These are phyloP conservation scores for Antheraea mylitta DNA, from an alignment of 1,140 invertebrate species.

Conservation along the genomic window DNA sequence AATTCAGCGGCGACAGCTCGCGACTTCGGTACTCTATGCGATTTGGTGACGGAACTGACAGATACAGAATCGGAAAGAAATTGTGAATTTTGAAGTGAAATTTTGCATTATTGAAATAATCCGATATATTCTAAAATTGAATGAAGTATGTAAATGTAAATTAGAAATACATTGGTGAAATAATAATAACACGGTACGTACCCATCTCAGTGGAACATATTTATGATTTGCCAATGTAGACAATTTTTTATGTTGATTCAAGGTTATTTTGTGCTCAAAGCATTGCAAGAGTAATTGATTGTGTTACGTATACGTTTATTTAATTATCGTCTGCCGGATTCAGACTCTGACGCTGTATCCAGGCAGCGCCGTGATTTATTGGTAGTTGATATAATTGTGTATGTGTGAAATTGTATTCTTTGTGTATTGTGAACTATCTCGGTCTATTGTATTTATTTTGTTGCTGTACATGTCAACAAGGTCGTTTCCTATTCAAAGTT, in stretches of 20 bases:
- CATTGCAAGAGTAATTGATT: slow-evolving; percentile 51
- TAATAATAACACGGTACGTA: slow-evolving; percentile 45
- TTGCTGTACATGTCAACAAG: slow-evolving; percentile 4
- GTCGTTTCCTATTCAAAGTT: slow-evolving; percentile 29
- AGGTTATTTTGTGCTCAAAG: slow-evolving; percentile 56
- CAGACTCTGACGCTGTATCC: slow-evolving; percentile 32
- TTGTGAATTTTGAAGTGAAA: slow-evolving; percentile 19
- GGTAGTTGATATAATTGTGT: slow-evolving; percentile 20
- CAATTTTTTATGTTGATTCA: slow-evolving; percentile 52
- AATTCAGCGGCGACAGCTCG: too few species aligned
- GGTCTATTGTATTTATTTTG: slow-evolving; percentile 45
- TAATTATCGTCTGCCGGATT: slow-evolving; percentile 56
- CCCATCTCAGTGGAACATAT: slow-evolving; percentile 16
- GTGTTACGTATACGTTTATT: slow-evolving; percentile 58
- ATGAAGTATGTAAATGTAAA: slow-evolving; percentile 16
- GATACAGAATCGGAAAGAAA: slow-evolving; percentile 36
- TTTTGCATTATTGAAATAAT: slow-evolving; percentile 13
- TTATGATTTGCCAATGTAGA: slow-evolving; percentile 30
- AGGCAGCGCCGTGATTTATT: slow-evolving; percentile 28
- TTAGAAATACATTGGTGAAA: slow-evolving; percentile 34
- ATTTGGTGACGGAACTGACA: slow-evolving; percentile 22
- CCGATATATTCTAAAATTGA: slow-evolving; percentile 13
- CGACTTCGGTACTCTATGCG: background rate
- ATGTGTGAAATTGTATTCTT: slow-evolving; percentile 11
- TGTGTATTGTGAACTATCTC: slow-evolving; percentile 33